Percentiles rank a stretch among this genome's conserved stretches.
phyloP scores from a whole-genome alignment of 1,140 invertebrate species.

The Popillia japonica region DNA sequence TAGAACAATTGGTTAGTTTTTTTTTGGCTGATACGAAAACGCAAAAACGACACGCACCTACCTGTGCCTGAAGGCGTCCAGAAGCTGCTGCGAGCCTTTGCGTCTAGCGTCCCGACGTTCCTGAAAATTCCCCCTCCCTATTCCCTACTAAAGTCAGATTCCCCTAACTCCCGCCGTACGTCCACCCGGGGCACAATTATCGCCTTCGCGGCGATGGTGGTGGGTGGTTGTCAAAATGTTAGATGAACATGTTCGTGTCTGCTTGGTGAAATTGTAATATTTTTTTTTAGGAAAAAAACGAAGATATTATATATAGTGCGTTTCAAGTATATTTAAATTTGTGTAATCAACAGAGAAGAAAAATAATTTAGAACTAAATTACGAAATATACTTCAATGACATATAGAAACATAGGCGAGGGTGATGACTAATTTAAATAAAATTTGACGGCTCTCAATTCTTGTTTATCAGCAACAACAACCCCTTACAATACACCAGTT shows the following conservation, averaged over 20 bases:
- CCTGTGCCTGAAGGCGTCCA: conserved; percentile 58
- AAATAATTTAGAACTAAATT: too few species aligned
- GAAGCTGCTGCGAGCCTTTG: conserved; percentile 58
- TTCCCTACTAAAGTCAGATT: conserved; percentile 48
- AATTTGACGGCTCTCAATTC: too few species aligned
- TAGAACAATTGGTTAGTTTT: conserved; percentile 16
- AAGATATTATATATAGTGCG: too few species aligned
- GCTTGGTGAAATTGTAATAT: not conserved
- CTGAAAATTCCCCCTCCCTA: conserved; percentile 43
- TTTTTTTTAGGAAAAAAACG: too few species aligned
- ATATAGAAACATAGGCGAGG: too few species aligned
- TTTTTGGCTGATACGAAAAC: conserved; percentile 35
- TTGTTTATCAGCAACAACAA: too few species aligned
- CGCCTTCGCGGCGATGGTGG: not conserved
- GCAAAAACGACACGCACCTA: conserved; percentile 49
- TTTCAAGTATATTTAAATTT: too few species aligned
- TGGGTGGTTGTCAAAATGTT: conserved; percentile 35
- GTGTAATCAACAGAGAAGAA: too few species aligned
- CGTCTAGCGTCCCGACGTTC: conserved; percentile 59
- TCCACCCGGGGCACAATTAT: not conserved
- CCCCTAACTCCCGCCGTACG: conserved; percentile 49
- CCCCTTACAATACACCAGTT: too few species aligned
- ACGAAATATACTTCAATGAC: too few species aligned
- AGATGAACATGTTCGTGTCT: not conserved
- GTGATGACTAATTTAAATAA: too few species aligned